Conservation (phyloP, 2,113 vertebrate genomes). For the Noturus placidus region DNA sequence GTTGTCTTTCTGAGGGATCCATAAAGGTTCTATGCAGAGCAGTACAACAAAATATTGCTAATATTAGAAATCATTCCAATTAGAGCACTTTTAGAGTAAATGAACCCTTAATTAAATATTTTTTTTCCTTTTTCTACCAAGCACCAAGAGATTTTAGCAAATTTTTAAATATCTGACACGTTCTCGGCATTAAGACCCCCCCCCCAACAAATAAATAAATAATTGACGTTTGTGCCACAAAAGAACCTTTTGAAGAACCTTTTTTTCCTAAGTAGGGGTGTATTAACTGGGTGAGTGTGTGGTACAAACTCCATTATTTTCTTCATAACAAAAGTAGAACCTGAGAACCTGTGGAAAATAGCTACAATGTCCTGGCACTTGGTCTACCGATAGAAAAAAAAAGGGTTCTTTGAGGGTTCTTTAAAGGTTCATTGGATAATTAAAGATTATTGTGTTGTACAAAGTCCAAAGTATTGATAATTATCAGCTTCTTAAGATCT, state of each 20-base stretch:
- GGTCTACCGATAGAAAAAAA: not conserved
- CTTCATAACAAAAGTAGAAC: not conserved
- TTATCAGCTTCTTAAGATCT: not conserved
- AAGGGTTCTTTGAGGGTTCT: not conserved
- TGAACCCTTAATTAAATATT: not conserved
- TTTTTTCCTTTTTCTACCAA: not conserved
- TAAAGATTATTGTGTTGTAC: not conserved
- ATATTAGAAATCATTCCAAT: not conserved
- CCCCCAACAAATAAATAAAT: no score
- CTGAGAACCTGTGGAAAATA: not conserved
- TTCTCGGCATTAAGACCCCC: not conserved
- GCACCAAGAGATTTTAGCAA: not conserved
- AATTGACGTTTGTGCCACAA: not conserved
- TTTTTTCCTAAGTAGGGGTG: not conserved
- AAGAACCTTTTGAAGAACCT: not conserved
- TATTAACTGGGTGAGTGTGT: not conserved
- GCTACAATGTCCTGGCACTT: not conserved
- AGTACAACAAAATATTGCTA: not conserved
- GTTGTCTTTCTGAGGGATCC: not conserved
- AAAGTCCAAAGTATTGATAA: not conserved
- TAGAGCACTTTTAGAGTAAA: not conserved
- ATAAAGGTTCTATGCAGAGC: not conserved
- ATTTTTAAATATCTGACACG: not conserved
- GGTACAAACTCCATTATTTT: no score
- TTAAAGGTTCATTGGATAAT: not conserved